Conservation (phyloP, 2,113 vertebrate species). For the Ceyx margarethae region DNA sequence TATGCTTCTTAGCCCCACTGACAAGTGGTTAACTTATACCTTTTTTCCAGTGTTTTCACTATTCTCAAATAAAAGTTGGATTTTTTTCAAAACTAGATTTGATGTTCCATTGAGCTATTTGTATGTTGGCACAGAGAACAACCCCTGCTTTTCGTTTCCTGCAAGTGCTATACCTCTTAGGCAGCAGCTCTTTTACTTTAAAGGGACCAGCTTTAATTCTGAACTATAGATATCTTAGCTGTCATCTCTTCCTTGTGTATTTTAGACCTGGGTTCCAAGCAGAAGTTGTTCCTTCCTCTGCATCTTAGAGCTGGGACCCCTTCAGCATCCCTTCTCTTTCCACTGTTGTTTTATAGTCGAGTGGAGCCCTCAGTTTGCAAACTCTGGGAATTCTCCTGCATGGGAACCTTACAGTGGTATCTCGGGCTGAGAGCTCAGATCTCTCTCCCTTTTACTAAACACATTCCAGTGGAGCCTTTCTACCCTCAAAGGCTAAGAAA, state of each 20-base stretch:
- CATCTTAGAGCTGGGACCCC: neutral
- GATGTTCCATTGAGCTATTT: neutral
- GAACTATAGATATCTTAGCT: neutral
- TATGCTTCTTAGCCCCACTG: neutral
- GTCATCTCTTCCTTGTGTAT: neutral
- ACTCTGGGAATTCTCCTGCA: neutral
- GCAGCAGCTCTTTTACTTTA: neutral
- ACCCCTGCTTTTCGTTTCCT: neutral
- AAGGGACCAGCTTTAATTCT: neutral
- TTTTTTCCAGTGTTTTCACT: slow-evolving; percentile 40
- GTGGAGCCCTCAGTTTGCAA: neutral
- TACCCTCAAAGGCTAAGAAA: neutral
- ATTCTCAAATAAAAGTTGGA: slow-evolving; percentile 15
- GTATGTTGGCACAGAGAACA: neutral
- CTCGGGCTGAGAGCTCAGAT: neutral
- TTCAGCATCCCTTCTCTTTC: neutral
- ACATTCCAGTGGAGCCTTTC: neutral
- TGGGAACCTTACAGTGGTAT: neutral
- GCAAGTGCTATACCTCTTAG: neutral
- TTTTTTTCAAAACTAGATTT: neutral
- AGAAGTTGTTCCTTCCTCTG: neutral
- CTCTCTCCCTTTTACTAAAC: neutral
- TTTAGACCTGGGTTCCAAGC: neutral
- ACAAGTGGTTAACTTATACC: slow-evolving; percentile 1
- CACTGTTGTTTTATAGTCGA: neutral